Evolutionary conservation across 2,888 invertebrate genomes (phyloP).

Genomic region (Neuroscelio doddi): DNA sequence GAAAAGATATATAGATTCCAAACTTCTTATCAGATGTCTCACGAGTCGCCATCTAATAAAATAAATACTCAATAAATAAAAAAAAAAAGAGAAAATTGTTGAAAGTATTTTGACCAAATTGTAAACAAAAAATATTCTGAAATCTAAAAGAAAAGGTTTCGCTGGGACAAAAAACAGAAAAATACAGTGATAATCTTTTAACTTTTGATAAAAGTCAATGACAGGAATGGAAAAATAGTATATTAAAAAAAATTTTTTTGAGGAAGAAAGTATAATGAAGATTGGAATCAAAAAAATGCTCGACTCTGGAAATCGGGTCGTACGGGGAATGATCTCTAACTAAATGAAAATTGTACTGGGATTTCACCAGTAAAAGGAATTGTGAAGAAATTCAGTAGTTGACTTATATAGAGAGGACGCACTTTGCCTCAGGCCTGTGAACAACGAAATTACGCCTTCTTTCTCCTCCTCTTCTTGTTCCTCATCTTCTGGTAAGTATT

Average conservation of each 20-base stretch:
- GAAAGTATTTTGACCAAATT: too few relatives aligned
- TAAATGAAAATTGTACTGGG: conserved; percentile 14
- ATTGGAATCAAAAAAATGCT: conserved; percentile 5
- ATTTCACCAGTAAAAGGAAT: conserved; percentile 70
- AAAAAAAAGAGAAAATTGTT: too few relatives aligned
- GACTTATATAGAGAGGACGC: conserved; percentile 69
- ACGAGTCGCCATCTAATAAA: too few relatives aligned
- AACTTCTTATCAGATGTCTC: too few relatives aligned
- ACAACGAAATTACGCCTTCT: conserved; percentile 69
- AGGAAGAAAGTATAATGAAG: conserved; percentile 3
- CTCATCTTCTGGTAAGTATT: conserved; percentile 67
- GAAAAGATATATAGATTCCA: too few relatives aligned
- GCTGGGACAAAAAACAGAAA: too few relatives aligned
- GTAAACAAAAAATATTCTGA: too few relatives aligned
- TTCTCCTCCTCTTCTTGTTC: conserved; percentile 63
- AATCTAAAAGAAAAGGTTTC: too few relatives aligned
- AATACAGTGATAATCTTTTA: too few relatives aligned
- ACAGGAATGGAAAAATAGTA: not conserved
- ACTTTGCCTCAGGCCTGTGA: conserved; percentile 68
- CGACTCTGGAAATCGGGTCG: conserved; percentile 2
- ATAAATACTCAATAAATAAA: too few relatives aligned
- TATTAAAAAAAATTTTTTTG: not conserved
- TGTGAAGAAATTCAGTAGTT: conserved; percentile 67
- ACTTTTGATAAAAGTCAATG: too few relatives aligned
- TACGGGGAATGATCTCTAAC: conserved; percentile 28